These are phyloP conservation scores for Spodoptera picta DNA, from an alignment of 2,888 invertebrate species.

Conservation along the genomic window DNA sequence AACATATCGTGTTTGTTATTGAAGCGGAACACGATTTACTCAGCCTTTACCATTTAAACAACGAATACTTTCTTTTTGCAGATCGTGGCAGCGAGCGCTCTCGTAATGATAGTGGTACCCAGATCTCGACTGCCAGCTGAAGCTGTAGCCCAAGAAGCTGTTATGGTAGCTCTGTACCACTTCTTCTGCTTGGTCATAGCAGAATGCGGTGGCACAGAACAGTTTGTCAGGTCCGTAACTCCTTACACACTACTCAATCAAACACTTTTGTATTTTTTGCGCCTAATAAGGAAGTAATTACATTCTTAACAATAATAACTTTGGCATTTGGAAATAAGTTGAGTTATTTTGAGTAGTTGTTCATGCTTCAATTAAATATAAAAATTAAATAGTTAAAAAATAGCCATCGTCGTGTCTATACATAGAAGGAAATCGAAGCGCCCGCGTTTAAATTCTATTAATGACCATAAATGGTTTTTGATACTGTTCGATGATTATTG, in stretches of 20 bases:
- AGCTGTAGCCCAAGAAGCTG: constrained; percentile 91
- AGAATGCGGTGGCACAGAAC: constrained; percentile 90
- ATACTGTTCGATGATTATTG: too few relatives aligned
- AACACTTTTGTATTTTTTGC: constrained; percentile 23
- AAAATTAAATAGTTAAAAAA: constrained; percentile 8
- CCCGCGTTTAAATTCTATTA: too few relatives aligned
- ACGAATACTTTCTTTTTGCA: constrained; percentile 66
- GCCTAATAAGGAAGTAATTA: constrained; percentile 49
- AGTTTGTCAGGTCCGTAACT: constrained; percentile 82
- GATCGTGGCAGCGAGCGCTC: constrained; percentile 89
- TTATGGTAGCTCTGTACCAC: constrained; percentile 92
- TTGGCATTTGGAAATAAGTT: constrained; percentile 35
- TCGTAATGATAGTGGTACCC: constrained; percentile 89
- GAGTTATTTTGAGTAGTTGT: constrained; percentile 25
- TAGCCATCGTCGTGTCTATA: constrained; percentile 2
- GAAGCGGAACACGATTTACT: too few relatives aligned
- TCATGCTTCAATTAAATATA: constrained; percentile 18
- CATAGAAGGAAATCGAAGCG: neutral
- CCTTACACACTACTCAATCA: constrained; percentile 14
- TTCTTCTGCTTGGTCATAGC: constrained; percentile 91
- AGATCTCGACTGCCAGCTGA: constrained; percentile 91
- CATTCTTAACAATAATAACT: constrained; percentile 42
- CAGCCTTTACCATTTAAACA: neutral
- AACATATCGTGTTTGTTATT: too few relatives aligned
- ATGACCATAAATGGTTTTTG: too few relatives aligned